Percentiles rank a stretch among this genome's conserved stretches.
Evolutionary conservation across 2,797 vertebrate species (phyloP).

Genomic region (Hyperoplus immaculatus): DNA sequence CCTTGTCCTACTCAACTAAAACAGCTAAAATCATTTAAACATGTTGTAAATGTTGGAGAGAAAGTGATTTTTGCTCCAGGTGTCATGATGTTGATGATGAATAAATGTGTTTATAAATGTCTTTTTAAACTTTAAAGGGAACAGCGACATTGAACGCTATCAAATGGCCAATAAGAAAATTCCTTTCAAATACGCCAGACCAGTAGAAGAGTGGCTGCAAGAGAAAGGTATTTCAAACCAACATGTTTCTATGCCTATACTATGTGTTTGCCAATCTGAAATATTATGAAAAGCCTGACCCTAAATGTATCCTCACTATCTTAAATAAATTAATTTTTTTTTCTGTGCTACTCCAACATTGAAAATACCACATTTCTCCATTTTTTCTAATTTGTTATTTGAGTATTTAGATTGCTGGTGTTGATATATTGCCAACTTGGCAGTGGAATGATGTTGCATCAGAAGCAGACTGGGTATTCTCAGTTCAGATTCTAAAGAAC

Average conservation of each 20-base stretch:
- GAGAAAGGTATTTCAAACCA: constrained; percentile 96
- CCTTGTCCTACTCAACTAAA: neutral
- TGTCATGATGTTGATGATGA: constrained; percentile 75
- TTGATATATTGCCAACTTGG: neutral
- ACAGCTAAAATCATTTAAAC: constrained; percentile 60
- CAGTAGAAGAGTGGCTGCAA: constrained; percentile 98
- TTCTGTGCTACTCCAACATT: neutral
- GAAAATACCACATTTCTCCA: neutral
- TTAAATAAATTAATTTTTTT: neutral
- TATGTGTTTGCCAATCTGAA: constrained; percentile 19
- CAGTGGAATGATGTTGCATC: neutral
- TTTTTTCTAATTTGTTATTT: too few species aligned
- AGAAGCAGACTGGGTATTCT: neutral
- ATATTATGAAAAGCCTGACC: neutral
- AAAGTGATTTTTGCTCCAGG: constrained; percentile 25
- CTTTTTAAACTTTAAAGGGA: constrained; percentile 98
- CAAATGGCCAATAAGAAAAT: constrained; percentile 99
- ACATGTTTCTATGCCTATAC: constrained; percentile 42
- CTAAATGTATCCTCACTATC: neutral
- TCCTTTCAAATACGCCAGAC: constrained; percentile 98
- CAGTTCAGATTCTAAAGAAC: neutral
- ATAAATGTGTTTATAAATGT: constrained; percentile 96
- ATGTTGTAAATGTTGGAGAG: constrained; percentile 50
- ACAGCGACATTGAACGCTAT: constrained; percentile 98
- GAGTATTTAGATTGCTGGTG: neutral